Base-by-base conservation (phyloP, 1,140 invertebrate species). In the Euschistus heros region DNA sequence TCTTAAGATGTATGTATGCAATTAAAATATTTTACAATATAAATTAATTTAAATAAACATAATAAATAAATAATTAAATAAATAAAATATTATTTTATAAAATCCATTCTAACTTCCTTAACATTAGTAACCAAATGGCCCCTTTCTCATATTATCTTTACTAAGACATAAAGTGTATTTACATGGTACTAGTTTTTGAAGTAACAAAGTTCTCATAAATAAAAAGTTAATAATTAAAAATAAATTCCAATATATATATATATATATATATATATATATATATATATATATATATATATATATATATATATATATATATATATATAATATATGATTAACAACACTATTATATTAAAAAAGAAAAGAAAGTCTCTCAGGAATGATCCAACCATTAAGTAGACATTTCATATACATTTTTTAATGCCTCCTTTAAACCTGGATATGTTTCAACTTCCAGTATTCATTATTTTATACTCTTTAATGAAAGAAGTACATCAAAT, bases 41-140 rank as follows among this genome's bases (percentile, higher is more conserved):
- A 50, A 50, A 50, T 22, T 22, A 50, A 50, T 50, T 6, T 50
- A 50, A 50, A 50, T 50, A 50, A 50, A 50, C 47, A 20, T 50
- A n/a, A 50, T 37, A 50, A 50, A 50, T 50, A 50, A 50, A 50
- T 50, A 20, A 50, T 50, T 22, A 50, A 50, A 50, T 50, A 50
- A 50, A 50, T 50, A 50, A 50, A 50, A 20, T 20, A 5, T 50
- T 50, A 18, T 5, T 50, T 50, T 22, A 18, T 22, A 50, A 18
- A 20, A 50, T 50, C 7, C 47, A 20, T 50, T 50, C 47, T 50
- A 50, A 50, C 47, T 20, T 50, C 47, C 33, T 50, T 50, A 50
- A 50, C 47, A 50, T 50, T 50, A 50, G 22, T 50, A 50, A 50
- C 47, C 47, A 50, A 50, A 50, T 50, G 47, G 47, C 47, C 47